Base-by-base conservation (phyloP, 2,113 vertebrate species). In the Saguinus midas region DNA sequence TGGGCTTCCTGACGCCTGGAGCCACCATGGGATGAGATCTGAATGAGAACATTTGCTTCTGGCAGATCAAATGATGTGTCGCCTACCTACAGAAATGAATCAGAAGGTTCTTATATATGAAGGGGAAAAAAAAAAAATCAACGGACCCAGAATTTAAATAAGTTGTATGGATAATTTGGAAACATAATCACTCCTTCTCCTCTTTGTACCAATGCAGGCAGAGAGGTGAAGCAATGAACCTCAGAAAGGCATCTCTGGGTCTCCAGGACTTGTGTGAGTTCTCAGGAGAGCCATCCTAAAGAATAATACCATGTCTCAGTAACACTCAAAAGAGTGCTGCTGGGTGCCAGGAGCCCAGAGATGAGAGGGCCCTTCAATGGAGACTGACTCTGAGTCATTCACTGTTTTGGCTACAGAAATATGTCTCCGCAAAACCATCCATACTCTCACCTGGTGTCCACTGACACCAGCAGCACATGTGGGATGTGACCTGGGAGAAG, bases 1-100 rank as follows among this genome's bases (percentile, higher is more conserved):
- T 99, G 99, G 40, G 99, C 99, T 91, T 99, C 99, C 97, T 99
- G 99, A 55, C 99, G 98, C n/a, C 99, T 99, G 21, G 99, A 99
- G 20, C 99, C 99, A 18, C 99, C 99, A 0, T 99, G 99, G 83
- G 99, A 99, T 0, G 99, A 99, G 91, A 99, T 99, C 98, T 99
- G 99, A 96, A 99, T 99, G 91, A 99, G 98, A 78, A 99, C 99
- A 13, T 99, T 99, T 52, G 99, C 99, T 98, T 99, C 99, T 0
- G 99, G 99, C 66, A 99, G 98, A 97, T 99, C 99, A 1, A 99
- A 99, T 0, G 99, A 99, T 0, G 99, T 99, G 98, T 99, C 99
- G 64, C 99, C 99, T 12, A 99, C 99, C 99, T 99, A 43, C 0
- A 95, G 96, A 43, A 97, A 52, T 84, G 55, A 96, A 96, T 48